Conservation (phyloP, 37 sponge, comb jelly and placozoan species). For the Spongilla lacustris region DNA sequence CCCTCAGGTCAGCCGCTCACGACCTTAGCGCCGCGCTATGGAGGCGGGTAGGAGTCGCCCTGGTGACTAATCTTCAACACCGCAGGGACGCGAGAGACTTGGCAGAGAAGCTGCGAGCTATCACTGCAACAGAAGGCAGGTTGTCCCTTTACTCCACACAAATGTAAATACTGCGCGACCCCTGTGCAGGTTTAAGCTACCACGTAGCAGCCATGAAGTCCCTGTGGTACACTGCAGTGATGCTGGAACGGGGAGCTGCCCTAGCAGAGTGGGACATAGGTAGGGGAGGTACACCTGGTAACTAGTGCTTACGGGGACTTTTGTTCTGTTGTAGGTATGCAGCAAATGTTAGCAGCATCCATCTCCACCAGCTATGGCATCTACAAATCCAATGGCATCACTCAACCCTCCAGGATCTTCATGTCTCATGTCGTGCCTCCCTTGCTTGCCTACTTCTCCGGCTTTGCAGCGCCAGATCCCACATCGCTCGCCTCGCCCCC, state of each 20-base stretch:
- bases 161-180: too few species aligned
- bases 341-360: background rate
- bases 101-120: background rate
- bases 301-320: too few species aligned
- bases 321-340: slow-evolving; percentile 3
- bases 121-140: background rate
- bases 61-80: slow-evolving; percentile 6
- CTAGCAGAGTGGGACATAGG: slow-evolving; percentile 28
- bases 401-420: background rate
- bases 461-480: background rate
- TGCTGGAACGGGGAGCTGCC: background rate
- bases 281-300: background rate
- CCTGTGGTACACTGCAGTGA: slow-evolving; percentile 2
- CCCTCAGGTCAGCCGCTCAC: background rate
- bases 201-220: slow-evolving; percentile 5
- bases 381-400: background rate
- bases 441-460: background rate
- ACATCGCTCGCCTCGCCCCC: background rate
- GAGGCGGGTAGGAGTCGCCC: slow-evolving; percentile 1
- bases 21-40: slow-evolving; percentile 2
- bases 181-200: slow-evolving; percentile 3
- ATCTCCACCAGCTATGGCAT: background rate
- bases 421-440: background rate
- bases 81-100: background rate
- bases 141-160: background rate